Base-by-base conservation (phyloP, 2,797 vertebrate species). In the Eptatretus atami region DNA sequence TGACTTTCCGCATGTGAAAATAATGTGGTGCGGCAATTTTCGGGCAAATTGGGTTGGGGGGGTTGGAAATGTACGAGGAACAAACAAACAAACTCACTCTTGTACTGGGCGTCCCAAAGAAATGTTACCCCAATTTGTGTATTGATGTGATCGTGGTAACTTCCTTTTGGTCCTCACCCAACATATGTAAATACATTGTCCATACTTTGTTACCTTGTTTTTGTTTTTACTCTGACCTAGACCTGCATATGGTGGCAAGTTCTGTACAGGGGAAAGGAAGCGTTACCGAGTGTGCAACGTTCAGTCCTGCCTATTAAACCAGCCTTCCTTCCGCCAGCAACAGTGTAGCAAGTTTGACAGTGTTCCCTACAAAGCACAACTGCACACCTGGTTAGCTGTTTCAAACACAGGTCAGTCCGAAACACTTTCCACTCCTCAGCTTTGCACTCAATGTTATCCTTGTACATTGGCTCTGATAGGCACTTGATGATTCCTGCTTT, bases 281-380 rank as follows among this genome's bases (percentile, higher is more conserved):
- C 73, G 83, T 61, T 80, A 80, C 72, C 76, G 74, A 52, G 74
- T 83, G 53, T 98, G 92, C 70, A 82, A 76, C 68, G 63, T 66
- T 5, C 55, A 70, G 4, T 69, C 76, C 0, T 98, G 90, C 65
- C 73, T 72, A 1, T 12, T 3, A 0, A 75, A 76, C 53, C 67
- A 44, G 14, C 81, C 81, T 11, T 77, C 76, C 67, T 98, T 95
- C 76, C 81, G 86, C 65, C 75, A 82, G 3, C 2, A 77, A 14
- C 92, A 98, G 75, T 98, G 92, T 68, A 77, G 79, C 70, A 78
- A 76, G 63, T 98, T 94, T 66, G 81, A 95, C 69, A 70, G 71
- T 14, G 67, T 77, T 72, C 80, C 70, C 1, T 92, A 92, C 73
- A 90, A 83, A 67, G 86, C 82, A 63, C 80, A 75, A 63, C 75